These are phyloP conservation scores for Daubentonia madagascariensis DNA, from an alignment of 2,113 vertebrate genomes.

Conservation along the genomic window DNA sequence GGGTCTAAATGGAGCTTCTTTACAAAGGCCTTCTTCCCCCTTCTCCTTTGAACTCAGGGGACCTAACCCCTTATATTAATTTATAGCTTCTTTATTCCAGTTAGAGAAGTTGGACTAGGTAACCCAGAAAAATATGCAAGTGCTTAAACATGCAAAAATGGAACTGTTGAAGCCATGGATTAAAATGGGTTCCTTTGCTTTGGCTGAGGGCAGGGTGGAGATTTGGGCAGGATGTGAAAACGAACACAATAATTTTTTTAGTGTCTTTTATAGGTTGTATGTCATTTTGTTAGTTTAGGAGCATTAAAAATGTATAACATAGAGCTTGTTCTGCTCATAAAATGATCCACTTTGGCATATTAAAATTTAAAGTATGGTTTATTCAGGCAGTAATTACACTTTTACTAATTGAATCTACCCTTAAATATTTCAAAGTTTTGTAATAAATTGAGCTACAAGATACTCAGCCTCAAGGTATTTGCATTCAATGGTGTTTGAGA, in stretches of 20 bases:
- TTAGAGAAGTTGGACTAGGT: neutral
- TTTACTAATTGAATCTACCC: conserved; percentile 78
- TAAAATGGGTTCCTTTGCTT: neutral
- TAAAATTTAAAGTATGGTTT: conserved; percentile 76
- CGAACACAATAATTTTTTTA: neutral
- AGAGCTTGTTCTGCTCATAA: conserved; percentile 57
- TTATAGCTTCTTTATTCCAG: neutral
- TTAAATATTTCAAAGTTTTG: conserved; percentile 77
- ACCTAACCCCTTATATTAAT: neutral
- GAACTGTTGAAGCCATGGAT: neutral
- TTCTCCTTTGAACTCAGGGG: neutral
- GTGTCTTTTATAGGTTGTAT: conserved; percentile 38
- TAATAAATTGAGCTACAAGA: conserved; percentile 70
- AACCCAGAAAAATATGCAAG: neutral
- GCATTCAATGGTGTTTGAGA: conserved; percentile 46
- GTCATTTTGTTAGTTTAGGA: conserved; percentile 69
- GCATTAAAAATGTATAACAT: conserved; percentile 70
- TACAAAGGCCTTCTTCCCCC: neutral
- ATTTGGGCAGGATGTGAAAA: neutral
- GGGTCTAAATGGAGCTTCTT: neutral
- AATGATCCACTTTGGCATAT: conserved; percentile 72
- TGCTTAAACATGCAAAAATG: neutral
- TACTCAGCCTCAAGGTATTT: conserved; percentile 59
- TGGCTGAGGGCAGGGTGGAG: neutral
- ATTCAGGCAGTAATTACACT: conserved; percentile 73